Evolutionary conservation across 2,888 invertebrate species (phyloP), one percentile per base, ranked within the genome.

Genomic region (Melanostoma mellinum): DNA sequence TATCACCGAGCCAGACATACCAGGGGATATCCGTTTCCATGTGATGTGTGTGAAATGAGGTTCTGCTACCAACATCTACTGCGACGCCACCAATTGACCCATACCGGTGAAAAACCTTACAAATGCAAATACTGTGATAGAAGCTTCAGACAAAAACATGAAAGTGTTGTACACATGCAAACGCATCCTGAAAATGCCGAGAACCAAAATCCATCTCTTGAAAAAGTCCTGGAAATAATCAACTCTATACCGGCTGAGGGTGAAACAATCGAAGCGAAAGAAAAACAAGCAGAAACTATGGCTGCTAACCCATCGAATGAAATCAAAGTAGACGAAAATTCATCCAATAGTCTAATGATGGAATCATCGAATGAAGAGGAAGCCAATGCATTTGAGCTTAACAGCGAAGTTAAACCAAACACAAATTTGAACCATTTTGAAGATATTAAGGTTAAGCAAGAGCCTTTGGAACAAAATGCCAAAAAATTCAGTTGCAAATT

Each of bases 401-500:
- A 3, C 10, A n/a, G 4, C 10, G 10, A 46, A 10, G 20, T 20
- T 20, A 20, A 20, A 20, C 20, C 20, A 20, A 20, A 20, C 20
- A 10, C 3, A 10, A 10, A 46, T 4, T 46, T 10, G 3, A 6
- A n/a, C 2, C 4, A 50, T 6, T 9, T 38, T n/a, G 20, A 33
- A n/a, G 50, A 36, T 6, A 50, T 38, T 0, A 20, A n/a, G 6
- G 8, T 38, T n/a, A 38, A 63, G 50, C 6, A 9, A 3, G 63
- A 50, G 10, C 63, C 63, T 4, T 30, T 50, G 42, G 48, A 36
- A 9, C 20, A 48, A 36, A 30, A 3, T 6, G 3, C 6, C 2
- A 63, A 63, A 44, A 63, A 63, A 38, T 63, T 63, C n/a, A 36
- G 48, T 50, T 63, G 63, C 32, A 63, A 63, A 63, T 63, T 35